Base-by-base conservation (phyloP, 2,797 vertebrate species). In the Denticeps clupeoides region DNA sequence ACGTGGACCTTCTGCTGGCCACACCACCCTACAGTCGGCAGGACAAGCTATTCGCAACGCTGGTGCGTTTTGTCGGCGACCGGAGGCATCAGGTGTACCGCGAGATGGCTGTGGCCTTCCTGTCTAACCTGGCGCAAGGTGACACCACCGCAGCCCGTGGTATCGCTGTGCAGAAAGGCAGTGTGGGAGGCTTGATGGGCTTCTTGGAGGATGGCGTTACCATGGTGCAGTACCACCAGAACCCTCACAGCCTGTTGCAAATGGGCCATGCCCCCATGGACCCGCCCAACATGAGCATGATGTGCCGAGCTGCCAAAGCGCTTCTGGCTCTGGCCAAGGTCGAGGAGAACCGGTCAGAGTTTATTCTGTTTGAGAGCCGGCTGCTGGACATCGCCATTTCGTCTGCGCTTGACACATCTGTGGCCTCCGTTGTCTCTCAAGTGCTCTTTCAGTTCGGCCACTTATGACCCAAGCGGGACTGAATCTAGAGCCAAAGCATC, bases 331-430 rank as follows among this genome's bases (percentile, higher is more conserved):
- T 99, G 89, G 88, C 95, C 26, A 85, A 88, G 69, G 89, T 96
- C 78, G 87, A 90, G 59, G 93, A 97, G 70, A 99, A 97, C 84
- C 90, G 89, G 74, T 83, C 82, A 0, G 91, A 97, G 67, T 99
- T 99, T 71, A 90, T 93, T 70, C 82, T 99, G 75, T 91, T 89
- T 41, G 93, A 98, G 83, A 90, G 92, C 70, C 85, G 95, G 75
- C 83, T 99, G 75, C 85, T 99, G 80, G 95, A 98, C 79, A 91
- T 99, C 82, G 94, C 93, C 47, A 91, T 97, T 80, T 97, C 94
- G 54, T 84, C 93, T 47, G 89, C 90, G 77, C 87, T 99, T 84
- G 92, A 92, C 83, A 82, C 85, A 31, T 81, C 86, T 65, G 90
- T 99, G 58, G 89, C 86, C 42, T 82, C 86, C 63, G 85, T 97